Conservation (phyloP, 2,888 invertebrate species). For the Troides oblongomaculatus region DNA sequence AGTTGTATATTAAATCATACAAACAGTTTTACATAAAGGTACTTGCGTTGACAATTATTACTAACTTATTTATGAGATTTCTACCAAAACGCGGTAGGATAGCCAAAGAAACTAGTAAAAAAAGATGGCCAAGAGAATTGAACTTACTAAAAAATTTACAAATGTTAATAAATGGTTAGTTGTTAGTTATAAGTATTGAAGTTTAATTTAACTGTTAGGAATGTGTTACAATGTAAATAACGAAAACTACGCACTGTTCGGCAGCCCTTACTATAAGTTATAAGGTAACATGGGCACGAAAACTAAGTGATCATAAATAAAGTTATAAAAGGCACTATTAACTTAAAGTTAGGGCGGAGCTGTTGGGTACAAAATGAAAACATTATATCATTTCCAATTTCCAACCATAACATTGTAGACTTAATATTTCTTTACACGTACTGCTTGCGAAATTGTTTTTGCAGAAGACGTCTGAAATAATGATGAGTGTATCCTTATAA, state of each 20-base stretch:
- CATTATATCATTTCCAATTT: constrained; percentile 12
- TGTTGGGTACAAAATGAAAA: background rate
- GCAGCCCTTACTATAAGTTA: background rate
- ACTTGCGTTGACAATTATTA: no score
- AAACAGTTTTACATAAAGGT: no score
- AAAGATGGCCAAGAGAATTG: no score
- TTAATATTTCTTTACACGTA: constrained; percentile 6
- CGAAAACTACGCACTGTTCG: background rate
- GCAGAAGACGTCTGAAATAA: background rate
- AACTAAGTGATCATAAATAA: constrained; percentile 1
- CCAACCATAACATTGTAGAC: constrained; percentile 2
- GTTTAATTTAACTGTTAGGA: no score
- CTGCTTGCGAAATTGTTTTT: constrained; percentile 4
- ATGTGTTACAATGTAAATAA: background rate
- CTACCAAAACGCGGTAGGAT: no score
- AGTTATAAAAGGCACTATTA: constrained; percentile 3
- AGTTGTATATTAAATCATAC: no score
- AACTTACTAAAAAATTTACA: no score
- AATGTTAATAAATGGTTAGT: no score
- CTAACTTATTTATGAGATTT: no score
- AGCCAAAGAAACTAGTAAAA: no score
- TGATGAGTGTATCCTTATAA: constrained; percentile 1
- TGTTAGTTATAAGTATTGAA: no score
- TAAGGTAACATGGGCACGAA: background rate
- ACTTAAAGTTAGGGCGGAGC: background rate